Base-by-base conservation (phyloP, 2,888 invertebrate genomes). In the Coenonympha glycerion region DNA sequence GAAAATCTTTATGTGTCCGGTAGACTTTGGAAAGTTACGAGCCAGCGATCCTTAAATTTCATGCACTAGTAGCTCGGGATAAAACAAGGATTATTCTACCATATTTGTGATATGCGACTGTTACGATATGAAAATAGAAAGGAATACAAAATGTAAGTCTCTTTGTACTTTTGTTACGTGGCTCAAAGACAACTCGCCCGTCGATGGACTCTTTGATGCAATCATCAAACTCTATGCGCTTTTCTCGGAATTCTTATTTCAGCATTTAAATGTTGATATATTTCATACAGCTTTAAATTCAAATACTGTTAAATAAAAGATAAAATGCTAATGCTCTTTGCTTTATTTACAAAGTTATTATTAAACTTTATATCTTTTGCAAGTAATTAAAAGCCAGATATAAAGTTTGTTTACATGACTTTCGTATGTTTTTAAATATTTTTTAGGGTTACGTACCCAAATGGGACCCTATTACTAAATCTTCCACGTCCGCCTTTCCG, bases 121-220 rank as follows among this genome's bases (percentile, higher is more conserved):
- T 69, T 63, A 59, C 60, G 65, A 61, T 66, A 61, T 51, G 59
- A 53, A 62, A 59, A 63, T 63, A 57, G 48, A 63, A 66, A 65
- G 65, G 69, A 71, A 74, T 72, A 66, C 63, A 72, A 73, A 75
- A 76, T 66, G 67, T 66, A 69, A 73, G 73, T 73, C 70, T 61
- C 61, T 64, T 71, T 72, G 52, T 66, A 68, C 63, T 65, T 66
- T 61, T 61, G 59, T 63, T 63, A 64, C 68, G 33, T 33, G 22
- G 33, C 65, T 76, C 77, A 79, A 78, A 78, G 74, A 70, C 67
- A 64, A 65, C 61, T 57, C 64, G 61, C 68, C 69, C 67, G 53
- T 51, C 61, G 71, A 75, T 76, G 72, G 66, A 70, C 66, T 72
- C 76, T 79, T 76, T 76, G 76, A 73, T 65, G 68, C 68, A 71